These are phyloP conservation scores for Phocoena phocoena DNA, from an alignment of 2,113 vertebrate species.

Conservation along the genomic window DNA sequence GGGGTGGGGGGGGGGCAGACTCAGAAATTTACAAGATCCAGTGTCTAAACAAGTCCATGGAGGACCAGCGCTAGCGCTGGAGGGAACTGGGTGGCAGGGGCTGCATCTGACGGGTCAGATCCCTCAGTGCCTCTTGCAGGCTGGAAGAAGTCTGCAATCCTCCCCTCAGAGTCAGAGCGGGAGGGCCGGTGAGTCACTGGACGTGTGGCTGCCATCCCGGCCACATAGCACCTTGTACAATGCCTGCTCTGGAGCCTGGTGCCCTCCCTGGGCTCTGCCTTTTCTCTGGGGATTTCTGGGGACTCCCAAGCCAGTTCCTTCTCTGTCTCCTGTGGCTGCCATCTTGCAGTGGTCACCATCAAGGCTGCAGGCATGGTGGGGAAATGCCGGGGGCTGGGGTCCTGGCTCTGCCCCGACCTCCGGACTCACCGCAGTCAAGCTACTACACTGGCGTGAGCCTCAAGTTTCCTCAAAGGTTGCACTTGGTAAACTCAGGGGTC, in stretches of 20 bases:
- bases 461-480: background rate
- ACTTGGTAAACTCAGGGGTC: background rate
- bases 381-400: no score
- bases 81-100: background rate
- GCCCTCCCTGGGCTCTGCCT: background rate
- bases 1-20: background rate
- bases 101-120: background rate
- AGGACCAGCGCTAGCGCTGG: rapidly evolving
- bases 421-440: background rate
- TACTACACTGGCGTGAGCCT: background rate
- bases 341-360: background rate
- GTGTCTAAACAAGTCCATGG: rapidly evolving
- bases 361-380: rapidly evolving
- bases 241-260: background rate
- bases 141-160: conserved; percentile 48
- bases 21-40: rapidly evolving
- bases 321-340: background rate
- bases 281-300: background rate
- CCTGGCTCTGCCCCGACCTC: background rate
- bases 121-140: background rate
- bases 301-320: background rate
- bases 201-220: background rate
- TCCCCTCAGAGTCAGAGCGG: background rate
- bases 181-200: conserved; percentile 54
- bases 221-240: background rate